Conservation (phyloP, 2,113 vertebrate species). For the Tiliqua scincoides region DNA sequence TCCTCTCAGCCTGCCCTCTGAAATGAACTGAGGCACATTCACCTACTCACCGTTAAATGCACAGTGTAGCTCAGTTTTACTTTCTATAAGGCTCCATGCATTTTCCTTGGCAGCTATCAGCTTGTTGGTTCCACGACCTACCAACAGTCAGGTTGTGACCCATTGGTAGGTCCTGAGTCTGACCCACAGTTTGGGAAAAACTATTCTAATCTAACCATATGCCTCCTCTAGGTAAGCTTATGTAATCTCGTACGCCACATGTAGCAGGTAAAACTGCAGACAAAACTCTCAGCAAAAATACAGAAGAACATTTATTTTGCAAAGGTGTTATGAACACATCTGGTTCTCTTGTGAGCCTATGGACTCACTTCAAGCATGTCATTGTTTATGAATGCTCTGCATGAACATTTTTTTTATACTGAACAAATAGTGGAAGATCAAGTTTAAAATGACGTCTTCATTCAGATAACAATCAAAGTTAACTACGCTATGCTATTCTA, state of each 20-base stretch:
- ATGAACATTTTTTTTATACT: background rate
- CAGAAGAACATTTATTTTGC: background rate
- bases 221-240: background rate
- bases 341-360: too few relatives aligned
- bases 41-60: too few relatives aligned
- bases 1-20: too few relatives aligned
- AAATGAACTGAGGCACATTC: too few relatives aligned
- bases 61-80: too few relatives aligned
- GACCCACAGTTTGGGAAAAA: too few relatives aligned
- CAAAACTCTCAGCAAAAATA: background rate
- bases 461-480: conserved; percentile 49
- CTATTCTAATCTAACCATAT: background rate
- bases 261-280: background rate
- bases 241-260: background rate
- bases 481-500: conserved; percentile 47
- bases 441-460: background rate
- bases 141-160: too few relatives aligned
- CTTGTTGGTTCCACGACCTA: too few relatives aligned
- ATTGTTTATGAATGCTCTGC: conserved; percentile 14
- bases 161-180: too few relatives aligned
- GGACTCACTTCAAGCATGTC: background rate
- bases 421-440: background rate
- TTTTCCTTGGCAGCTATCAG: too few relatives aligned
- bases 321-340: background rate
- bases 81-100: too few relatives aligned